phyloP scores from a whole-genome alignment of 2,888 invertebrate genomes.

The Chymomyza amoena region DNA sequence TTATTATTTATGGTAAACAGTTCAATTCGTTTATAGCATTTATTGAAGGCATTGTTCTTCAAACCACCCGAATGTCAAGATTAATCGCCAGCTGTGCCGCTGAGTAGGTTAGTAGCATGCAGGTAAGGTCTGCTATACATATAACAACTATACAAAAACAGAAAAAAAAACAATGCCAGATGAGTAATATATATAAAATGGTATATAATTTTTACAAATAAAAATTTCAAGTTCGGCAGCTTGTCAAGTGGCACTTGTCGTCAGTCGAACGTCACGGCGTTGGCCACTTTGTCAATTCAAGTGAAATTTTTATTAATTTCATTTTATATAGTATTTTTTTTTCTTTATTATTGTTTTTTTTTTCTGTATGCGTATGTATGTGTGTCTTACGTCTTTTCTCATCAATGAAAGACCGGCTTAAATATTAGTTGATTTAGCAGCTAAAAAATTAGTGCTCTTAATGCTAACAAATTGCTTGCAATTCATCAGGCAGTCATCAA shows the following conservation, averaged over 20 bases:
- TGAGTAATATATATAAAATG: not conserved
- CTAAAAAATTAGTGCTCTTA: constrained; percentile 53
- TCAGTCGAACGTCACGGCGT: constrained; percentile 72
- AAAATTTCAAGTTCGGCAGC: constrained; percentile 70
- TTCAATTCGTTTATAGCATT: constrained; percentile 14
- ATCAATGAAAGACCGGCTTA: constrained; percentile 51
- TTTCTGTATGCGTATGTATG: constrained; percentile 17
- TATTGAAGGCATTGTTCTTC: not conserved
- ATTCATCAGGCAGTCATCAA: constrained; percentile 51
- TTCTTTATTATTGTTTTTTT: constrained; percentile 1
- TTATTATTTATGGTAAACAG: constrained; percentile 60
- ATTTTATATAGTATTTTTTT: constrained; percentile 35
- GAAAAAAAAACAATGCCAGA: not conserved
- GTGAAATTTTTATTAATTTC: constrained; percentile 76
- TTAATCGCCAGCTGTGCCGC: constrained; percentile 68
- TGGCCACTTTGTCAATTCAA: constrained; percentile 75
- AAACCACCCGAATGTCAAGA: constrained; percentile 65
- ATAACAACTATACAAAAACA: constrained; percentile 1
- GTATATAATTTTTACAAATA: constrained; percentile 49
- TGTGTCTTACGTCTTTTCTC: constrained; percentile 40
- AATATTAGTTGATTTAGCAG: constrained; percentile 8
- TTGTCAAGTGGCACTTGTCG: constrained; percentile 74
- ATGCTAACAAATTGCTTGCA: constrained; percentile 68
- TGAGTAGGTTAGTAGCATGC: constrained; percentile 53
- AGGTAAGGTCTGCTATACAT: constrained; percentile 21